These are phyloP conservation scores for Laticauda laticaudata DNA, from an alignment of 2,113 vertebrate species.

Conservation along the genomic window DNA sequence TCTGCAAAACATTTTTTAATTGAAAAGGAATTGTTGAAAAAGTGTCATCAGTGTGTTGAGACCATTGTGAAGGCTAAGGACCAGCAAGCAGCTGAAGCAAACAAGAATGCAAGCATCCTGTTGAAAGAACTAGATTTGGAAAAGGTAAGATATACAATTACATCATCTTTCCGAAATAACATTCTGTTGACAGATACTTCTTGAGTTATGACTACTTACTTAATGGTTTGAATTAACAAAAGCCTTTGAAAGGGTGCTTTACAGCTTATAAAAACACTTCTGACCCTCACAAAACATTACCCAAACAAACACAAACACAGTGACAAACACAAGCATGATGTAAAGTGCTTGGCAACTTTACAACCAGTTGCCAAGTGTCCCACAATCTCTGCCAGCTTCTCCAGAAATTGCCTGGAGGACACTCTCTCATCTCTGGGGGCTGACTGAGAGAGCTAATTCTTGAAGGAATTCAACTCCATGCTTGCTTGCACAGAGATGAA, in stretches of 20 bases:
- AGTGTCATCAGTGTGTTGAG: slow-evolving; percentile 99
- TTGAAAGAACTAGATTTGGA: slow-evolving; percentile 97
- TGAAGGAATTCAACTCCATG: neutral
- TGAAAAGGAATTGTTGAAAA: slow-evolving; percentile 91
- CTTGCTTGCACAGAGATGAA: neutral
- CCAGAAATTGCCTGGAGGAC: neutral
- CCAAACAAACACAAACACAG: neutral
- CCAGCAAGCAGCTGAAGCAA: slow-evolving; percentile 98
- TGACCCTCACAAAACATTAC: neutral
- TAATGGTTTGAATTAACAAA: neutral
- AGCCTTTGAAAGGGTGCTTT: neutral
- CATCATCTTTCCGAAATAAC: neutral
- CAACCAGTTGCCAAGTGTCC: neutral
- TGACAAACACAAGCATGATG: neutral
- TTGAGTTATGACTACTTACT: neutral
- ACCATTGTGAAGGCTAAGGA: slow-evolving; percentile 99
- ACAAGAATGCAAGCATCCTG: slow-evolving; percentile 97
- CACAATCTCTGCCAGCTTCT: neutral
- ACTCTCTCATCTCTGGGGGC: neutral
- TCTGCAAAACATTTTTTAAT: slow-evolving; percentile 39
- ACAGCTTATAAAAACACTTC: neutral
- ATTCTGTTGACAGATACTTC: neutral
- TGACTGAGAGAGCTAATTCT: neutral
- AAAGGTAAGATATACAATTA: slow-evolving; percentile 77
- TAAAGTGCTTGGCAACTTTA: neutral